phyloP scores from a whole-genome alignment of 2,797 vertebrate species.

The Limosa lapponica region DNA sequence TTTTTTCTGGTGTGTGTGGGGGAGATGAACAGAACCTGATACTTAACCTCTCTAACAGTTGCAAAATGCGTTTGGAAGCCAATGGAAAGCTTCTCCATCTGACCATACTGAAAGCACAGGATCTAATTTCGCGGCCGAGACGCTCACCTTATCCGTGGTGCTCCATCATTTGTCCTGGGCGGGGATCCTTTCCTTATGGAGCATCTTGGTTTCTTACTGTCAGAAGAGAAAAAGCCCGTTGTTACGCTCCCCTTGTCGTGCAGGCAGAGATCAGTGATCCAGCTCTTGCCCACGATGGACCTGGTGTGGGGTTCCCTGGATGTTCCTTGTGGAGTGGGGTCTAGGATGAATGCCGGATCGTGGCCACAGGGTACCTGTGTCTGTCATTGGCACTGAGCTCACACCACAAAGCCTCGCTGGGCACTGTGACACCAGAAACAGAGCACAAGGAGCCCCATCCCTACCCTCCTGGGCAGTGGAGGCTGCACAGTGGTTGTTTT shows the following conservation, averaged over 20 bases:
- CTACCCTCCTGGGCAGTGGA: neutral
- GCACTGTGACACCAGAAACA: rapidly evolving
- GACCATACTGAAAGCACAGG: neutral
- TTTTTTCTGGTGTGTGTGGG: neutral
- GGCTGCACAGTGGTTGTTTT: neutral
- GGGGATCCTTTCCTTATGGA: neutral
- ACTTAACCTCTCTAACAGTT: neutral
- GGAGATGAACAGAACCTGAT: neutral
- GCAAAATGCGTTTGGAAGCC: neutral
- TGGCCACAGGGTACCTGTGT: neutral
- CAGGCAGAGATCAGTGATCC: neutral
- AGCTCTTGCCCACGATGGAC: neutral
- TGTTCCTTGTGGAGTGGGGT: neutral
- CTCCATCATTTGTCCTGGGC: neutral
- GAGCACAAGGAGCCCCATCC: rapidly evolving
- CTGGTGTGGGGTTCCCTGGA: neutral
- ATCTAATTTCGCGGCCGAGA: neutral
- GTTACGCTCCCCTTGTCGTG: neutral
- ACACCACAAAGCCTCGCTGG: rapidly evolving
- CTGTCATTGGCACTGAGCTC: neutral
- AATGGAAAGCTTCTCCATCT: neutral
- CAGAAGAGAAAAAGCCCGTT: neutral
- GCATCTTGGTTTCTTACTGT: neutral
- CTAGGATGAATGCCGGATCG: rapidly evolving
- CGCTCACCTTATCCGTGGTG: constrained; percentile 26